Evolutionary conservation across 2,888 invertebrate species (phyloP), one percentile per base, ranked within the genome.

Genomic region (Drosophila tanythrix): DNA sequence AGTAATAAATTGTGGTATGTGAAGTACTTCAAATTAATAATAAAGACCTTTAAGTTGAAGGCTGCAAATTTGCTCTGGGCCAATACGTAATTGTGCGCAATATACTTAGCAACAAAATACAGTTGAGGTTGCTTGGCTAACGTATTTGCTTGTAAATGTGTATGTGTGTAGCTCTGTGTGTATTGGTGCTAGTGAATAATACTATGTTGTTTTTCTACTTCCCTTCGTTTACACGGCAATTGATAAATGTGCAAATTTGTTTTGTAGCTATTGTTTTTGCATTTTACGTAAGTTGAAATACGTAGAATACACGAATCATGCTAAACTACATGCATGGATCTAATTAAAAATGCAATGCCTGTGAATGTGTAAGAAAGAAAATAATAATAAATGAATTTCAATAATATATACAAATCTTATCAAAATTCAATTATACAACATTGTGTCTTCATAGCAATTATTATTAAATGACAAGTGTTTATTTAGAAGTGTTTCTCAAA

Each of bases 261-360:
- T 62, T 66, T 52, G n/a, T 33, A 57, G 33, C 53, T 57, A 48
- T 60, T 60, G 46, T 57, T 66, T 43, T 64, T 73, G 70, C 48
- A 70, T 70, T 83, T 86, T 83, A 89, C 81, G 70, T 88, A 80
- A 88, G 81, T 33, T 70, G 56, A 69, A 40, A 25, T 33, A 60
- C 48, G 57, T 74, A 53, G 51, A 69, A n/a, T 25, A 35, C 48
- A 53, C 53, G 40, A 57, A 40, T n/a, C 48, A 51, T 60, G 50
- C 50, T 35, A 62, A 65, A 58, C 15, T 40, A 48, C 43, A 31
- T 60, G 18, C 31, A 48, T 59, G 29, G 33, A 58, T 51, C 36
- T n/a, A 52, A 15, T 48, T 57, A n/a, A 62, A 36, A 60, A 36
- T 35, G 43, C 62, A 58, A 35, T 50, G 33, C 18, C 58, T n/a